Base-by-base conservation (phyloP, 2,797 vertebrate species). In the Epinephelus awoara region DNA sequence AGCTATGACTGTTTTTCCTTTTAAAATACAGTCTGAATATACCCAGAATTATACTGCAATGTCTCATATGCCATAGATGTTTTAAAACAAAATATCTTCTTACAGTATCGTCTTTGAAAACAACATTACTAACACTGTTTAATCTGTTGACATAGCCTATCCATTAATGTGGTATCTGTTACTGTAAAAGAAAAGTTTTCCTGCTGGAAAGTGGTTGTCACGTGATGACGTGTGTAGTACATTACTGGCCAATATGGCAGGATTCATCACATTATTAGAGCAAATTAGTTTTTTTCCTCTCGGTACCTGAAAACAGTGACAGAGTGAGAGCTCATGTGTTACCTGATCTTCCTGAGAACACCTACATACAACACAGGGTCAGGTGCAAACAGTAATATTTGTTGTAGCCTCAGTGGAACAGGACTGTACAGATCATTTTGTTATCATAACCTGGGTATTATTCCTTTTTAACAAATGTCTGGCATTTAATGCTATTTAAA, bases 241-340 rank as follows among this genome's bases (percentile, higher is more conserved):
- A 6, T 18, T 11, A 11, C 2, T 46, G 15, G 14, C 8, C 42
- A 47, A 25, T 5, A 6, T 63, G 10, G 18, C 3, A 59, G n/a
- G 44, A 21, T 23, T 19, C 23, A 73, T 44, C 6, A 3, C 13
- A 19, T 2, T 6, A 2, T 29, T 27, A 49, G 29, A 23, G 9
- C 2, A 19, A 15, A 3, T 38, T 2, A 1, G 5, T 42, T 23
- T 13, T 13, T 38, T 21, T 15, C 25, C 12, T 21, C 5, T 19
- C 54, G 34, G 68, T 62, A 1, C 12, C 11, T 71, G 69, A 49
- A 83, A 81, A 72, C 11, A 47, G 10, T 17, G 72, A 63, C 82
- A 52, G 73, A 84, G 82, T 82, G 76, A 75, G 73, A 63, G 14
- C 34, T 85, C 50, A 0, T 75, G 27, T 29, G 27, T 29, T 6